Percentiles rank a stretch among this genome's conserved stretches.
Conservation (phyloP, 2,113 vertebrate genomes). For the Atlantisia rogersi region DNA sequence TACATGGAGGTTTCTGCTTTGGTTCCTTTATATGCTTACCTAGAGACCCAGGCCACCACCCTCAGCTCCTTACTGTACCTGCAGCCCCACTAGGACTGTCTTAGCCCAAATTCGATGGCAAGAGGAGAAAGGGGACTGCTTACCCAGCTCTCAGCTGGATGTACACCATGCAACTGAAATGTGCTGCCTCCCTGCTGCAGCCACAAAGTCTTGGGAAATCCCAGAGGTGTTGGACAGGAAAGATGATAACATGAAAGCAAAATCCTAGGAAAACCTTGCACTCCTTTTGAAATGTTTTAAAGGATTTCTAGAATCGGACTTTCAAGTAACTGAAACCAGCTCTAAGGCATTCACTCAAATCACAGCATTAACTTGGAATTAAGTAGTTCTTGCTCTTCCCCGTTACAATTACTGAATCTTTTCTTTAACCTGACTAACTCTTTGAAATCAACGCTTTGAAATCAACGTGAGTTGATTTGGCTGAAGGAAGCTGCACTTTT, state of each 20-base stretch:
- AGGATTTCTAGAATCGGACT: not conserved
- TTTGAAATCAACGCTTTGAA: not conserved
- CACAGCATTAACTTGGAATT: not conserved
- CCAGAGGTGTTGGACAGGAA: not conserved
- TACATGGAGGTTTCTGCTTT: not conserved
- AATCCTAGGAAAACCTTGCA: not conserved
- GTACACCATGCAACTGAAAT: not conserved
- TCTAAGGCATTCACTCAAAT: not conserved
- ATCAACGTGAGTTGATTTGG: not conserved
- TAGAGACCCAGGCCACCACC: not conserved
- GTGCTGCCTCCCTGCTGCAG: not conserved
- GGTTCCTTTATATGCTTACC: not conserved
- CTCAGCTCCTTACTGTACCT: not conserved
- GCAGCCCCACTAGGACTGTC: not conserved
- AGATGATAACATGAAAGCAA: not conserved
- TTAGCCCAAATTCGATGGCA: not conserved
- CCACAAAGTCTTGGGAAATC: not conserved
- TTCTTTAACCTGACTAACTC: not conserved
- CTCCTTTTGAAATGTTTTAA: not conserved
- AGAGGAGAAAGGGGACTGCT: not conserved
- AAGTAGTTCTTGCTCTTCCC: not conserved
- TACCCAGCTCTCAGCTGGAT: rapidly evolving
- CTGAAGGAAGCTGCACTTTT: not conserved
- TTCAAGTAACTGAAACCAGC: not conserved
- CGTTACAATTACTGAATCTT: not conserved